Conservation (phyloP, 2,797 vertebrate genomes). For the Sebastes itinus region DNA sequence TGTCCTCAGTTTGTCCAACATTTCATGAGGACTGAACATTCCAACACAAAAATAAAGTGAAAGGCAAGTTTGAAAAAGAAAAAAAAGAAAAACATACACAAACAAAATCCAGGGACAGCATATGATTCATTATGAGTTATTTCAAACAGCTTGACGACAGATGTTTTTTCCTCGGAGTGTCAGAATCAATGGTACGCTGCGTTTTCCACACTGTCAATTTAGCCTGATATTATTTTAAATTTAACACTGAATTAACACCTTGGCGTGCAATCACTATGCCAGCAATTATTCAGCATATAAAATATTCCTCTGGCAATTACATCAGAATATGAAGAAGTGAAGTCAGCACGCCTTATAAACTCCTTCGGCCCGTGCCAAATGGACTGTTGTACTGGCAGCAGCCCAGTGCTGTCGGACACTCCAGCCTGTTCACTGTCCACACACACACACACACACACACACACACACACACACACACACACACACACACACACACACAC, state of each 20-base stretch:
- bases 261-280: not conserved
- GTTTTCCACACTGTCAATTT: not conserved
- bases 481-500: not conserved
- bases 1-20: not conserved
- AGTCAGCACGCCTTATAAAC: slow-evolving; percentile 23
- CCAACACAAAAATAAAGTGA: not conserved
- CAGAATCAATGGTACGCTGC: not conserved
- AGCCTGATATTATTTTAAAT: not conserved
- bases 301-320: slow-evolving; percentile 12
- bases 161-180: not conserved
- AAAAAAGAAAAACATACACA: not conserved
- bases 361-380: slow-evolving; percentile 17
- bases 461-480: slow-evolving; percentile 6
- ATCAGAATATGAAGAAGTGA: slow-evolving; percentile 11
- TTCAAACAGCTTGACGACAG: not conserved
- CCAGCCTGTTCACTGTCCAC: slow-evolving; percentile 19
- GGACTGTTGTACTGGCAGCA: slow-evolving; percentile 25
- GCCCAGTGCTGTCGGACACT: slow-evolving; percentile 7
- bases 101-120: not conserved
- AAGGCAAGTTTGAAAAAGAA: not conserved
- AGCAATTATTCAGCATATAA: not conserved
- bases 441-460: not conserved
- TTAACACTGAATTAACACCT: not conserved
- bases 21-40: not conserved
- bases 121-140: not conserved